These are phyloP conservation scores for Periophthalmus magnuspinnatus DNA, from an alignment of 2,797 vertebrate species.

Conservation along the genomic window DNA sequence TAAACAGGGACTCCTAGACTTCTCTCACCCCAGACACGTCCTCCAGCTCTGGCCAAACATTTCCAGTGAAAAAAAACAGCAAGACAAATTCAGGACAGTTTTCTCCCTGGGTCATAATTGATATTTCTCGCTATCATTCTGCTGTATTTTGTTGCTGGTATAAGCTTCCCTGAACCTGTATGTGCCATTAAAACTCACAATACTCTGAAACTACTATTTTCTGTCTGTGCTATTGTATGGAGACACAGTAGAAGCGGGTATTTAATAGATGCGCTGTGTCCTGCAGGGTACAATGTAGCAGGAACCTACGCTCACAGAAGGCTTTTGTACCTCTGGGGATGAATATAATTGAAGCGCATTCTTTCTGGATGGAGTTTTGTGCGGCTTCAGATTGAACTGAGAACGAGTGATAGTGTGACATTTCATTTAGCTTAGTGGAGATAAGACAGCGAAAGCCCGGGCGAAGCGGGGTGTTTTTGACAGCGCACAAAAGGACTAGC, in stretches of 20 bases:
- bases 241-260: constrained; percentile 32
- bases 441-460: constrained; percentile 45
- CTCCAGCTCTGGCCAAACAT: not conserved
- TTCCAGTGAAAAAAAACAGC: not conserved
- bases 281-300: constrained; percentile 47
- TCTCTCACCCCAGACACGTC: too few relatives aligned
- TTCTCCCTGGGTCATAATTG: not conserved
- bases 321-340: constrained; percentile 53
- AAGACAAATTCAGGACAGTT: not conserved
- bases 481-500: constrained; percentile 20
- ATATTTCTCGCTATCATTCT: not conserved
- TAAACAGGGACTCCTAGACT: too few relatives aligned
- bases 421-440: constrained; percentile 44
- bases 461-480: constrained; percentile 41
- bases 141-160: constrained; percentile 33
- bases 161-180: constrained; percentile 47
- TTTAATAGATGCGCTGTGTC: constrained; percentile 49
- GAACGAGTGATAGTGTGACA: constrained; percentile 40
- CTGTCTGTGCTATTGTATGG: constrained; percentile 43
- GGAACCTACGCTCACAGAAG: constrained; percentile 45
- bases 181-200: constrained; percentile 56
- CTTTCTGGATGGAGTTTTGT: constrained; percentile 38
- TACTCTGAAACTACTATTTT: constrained; percentile 39
- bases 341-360: constrained; percentile 58
- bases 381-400: constrained; percentile 36